Base-by-base conservation (phyloP, 2,888 invertebrate species). In the Holacanthella duospinosa region DNA sequence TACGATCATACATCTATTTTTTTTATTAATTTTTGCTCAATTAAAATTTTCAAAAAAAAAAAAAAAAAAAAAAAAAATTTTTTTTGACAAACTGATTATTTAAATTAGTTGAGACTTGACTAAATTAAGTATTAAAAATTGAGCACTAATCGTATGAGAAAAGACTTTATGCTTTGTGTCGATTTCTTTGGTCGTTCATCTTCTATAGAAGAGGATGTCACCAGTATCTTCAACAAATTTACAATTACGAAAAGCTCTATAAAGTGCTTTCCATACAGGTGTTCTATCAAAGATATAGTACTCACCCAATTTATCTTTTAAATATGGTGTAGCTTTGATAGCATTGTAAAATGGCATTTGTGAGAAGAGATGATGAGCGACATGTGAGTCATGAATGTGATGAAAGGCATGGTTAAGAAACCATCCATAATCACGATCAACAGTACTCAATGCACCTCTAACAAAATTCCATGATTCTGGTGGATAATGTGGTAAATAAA, bases 331-430 rank as follows among this genome's bases (percentile, higher is more conserved):
- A 44, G 63, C 63, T 28, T 63, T 60, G 29, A 60, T 29, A 2
- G 63, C 63, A 28, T 63, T 60, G 55, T 63, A 63, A 48, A 63
- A 63, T 9, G 63, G 63, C 28, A 63, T 54, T 43, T 60, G 53
- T 27, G 63, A 60, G 63, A 63, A 63, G 55, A 63, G 63, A 26
- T 63, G 63, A 29, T 63, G 63, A 25, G 60, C 60, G 25, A 63
- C 63, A 26, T 63, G 63, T 2, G 57, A 60, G 44, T 63, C 60
- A 25, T 60, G 60, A 53, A 63, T 63, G 60, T 63, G 63, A 29
- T 63, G 63, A 29, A 63, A 63, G 55, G 60, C 63, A n/a, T 60
- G 60, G 55, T 63, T 60, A 3, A 63, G 44, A 36, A 60, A 63
- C 28, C 29, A 29, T 24, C 63, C 63, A 56, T 60, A 63, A 53